Base-by-base conservation (phyloP, 2,888 invertebrate genomes). In the Oasisia sp. region DNA sequence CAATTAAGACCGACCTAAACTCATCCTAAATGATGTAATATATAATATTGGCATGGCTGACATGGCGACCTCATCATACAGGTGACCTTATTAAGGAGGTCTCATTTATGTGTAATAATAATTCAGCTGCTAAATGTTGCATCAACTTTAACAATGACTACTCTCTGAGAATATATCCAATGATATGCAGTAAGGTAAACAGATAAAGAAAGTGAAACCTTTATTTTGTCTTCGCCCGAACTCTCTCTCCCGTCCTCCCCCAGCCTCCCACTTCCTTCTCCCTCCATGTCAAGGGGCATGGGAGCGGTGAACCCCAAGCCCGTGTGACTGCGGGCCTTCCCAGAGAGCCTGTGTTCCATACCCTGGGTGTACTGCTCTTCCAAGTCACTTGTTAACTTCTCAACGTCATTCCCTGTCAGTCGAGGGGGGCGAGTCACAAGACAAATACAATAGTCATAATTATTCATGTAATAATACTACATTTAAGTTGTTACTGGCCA, bases 301-400 rank as follows among this genome's bases (percentile, higher is more conserved):
- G 74, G 27, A 3, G 7, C 74, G n/a, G 19, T 74, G 93, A 95
- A 96, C 0, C 96, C 96, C 2, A 96, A 94, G 5, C 96, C 96
- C 44, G 94, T 93, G 92, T 96, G 95, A 58, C 94, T 94, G 91
- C 94, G 93, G 27, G 92, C 94, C 44, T 95, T 95, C 91, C 94
- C 94, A 12, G 94, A 94, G 44, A 95, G 93, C 92, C 95, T 95
- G 92, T 95, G 95, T 89, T 95, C 95, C 92, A 95, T 92, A 32
- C 95, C 95, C 91, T 95, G 94, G 89, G 94, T 93, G 93, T 94
- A 96, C 94, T 96, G 96, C 14, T 95, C 94, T 92, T 95, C 96
- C 32, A 96, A 92, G 12, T 93, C 94, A 44, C 92, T 92, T 11
- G 92, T 92, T 12, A 94, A 50, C 45, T 94, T 93, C 91, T 94